A percentile compares a stretch with the other conserved stretches of the same genome.
Evolutionary conservation across 2,888 invertebrate species (phyloP).

Genomic region (Stegophylla sp.): DNA sequence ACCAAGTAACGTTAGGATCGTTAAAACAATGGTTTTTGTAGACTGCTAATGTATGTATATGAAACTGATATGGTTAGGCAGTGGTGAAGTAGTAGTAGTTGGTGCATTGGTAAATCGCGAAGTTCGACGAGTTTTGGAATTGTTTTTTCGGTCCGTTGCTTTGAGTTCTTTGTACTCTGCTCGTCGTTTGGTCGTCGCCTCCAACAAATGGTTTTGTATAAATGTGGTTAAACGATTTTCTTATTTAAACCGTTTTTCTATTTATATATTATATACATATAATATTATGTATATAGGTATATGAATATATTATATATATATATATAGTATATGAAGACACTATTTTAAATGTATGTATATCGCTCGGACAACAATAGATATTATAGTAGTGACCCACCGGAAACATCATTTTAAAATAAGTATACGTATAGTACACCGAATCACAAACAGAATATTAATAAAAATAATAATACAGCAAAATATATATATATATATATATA

Average conservation of each 20-base stretch:
- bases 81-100: background rate
- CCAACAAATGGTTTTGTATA: background rate
- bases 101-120: slow-evolving; percentile 67
- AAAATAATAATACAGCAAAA: background rate
- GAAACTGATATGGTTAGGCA: background rate
- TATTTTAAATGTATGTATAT: background rate
- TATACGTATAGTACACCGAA: background rate
- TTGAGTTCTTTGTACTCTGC: slow-evolving; percentile 16
- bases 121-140: slow-evolving; percentile 61
- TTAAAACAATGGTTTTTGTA: background rate
- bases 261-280: background rate
- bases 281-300: background rate
- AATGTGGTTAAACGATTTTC: slow-evolving; percentile 15
- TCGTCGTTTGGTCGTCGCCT: slow-evolving; percentile 6
- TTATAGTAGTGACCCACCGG: slow-evolving; percentile 49
- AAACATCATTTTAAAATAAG: slow-evolving; percentile 51
- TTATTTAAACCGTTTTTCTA: background rate
- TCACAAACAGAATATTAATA: slow-evolving; percentile 42
- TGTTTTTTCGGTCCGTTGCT: slow-evolving; percentile 45
- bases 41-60: background rate
- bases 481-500: no score
- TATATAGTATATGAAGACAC: background rate
- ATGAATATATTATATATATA: background rate
- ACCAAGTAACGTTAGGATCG: background rate
- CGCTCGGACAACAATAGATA: slow-evolving; percentile 33